Base-by-base conservation (phyloP, 1,140 invertebrate species). In the Limonius californicus region DNA sequence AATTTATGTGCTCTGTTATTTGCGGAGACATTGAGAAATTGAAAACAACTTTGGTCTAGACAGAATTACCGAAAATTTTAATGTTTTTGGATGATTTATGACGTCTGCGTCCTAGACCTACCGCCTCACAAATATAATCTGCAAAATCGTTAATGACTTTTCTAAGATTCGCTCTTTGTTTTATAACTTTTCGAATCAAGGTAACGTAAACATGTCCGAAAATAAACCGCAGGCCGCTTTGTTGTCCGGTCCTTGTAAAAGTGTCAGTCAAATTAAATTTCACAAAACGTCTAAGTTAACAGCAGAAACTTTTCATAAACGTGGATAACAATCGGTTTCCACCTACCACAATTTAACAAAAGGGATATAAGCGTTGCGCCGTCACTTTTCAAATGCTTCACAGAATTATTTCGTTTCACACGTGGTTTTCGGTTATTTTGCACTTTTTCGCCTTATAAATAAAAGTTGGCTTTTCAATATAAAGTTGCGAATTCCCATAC, bases 1-100 rank as follows among this genome's bases (percentile, higher is more conserved):
- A 39, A 39, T 39, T 39, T 39, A 39, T 39, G 35, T 39, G 11
- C 2, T 3, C 2, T 18, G 7, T 50, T 50, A 50, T 50, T 18
- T 21, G 20, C 16, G 14, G 14, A 50, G 45, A 50, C 45, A 50
- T 50, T 50, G 45, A 50, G 14, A 50, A 50, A 50, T 50, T 50
- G 45, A 50, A 50, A 50, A 57, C 19, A 39, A 45, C 14, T 57
- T 62, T 57, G 39, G 54, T 57, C 61, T 57, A 57, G 61, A 62
- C 61, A 43, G 35, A 39, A 45, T 30, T 50, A 62, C 47, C 56
- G 56, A 62, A 62, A 62, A 57, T 62, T 62, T 61, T 61, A 61
- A 43, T 61, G 50, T 61, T 62, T 62, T 57, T 45, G 30, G 20
- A 62, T 62, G 61, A 62, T 62, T 62, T 62, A 62, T 45, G 61